Base-by-base conservation (phyloP, 2,797 vertebrate species). In the Spinus olivaceus region DNA sequence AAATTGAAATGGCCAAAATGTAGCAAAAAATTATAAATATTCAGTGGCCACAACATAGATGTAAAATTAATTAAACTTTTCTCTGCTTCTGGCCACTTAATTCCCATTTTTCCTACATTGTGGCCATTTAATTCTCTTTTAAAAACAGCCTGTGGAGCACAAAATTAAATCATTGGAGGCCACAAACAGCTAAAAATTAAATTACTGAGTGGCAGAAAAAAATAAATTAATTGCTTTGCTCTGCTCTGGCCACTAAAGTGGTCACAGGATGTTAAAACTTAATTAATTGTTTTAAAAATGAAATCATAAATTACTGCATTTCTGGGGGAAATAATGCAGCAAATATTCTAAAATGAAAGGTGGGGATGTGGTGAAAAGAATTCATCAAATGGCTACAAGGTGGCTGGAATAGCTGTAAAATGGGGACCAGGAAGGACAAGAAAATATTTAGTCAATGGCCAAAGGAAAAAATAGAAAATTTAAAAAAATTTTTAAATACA, bases 351-450 rank as follows among this genome's bases (percentile, higher is more conserved):
- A 47, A 61, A 35, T 53, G 21, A 35, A 27, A 27, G 8, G 24
- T 7, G 14, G 14, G 14, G 46, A 39, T 21, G 4, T 4, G 6
- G 28, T 3, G 37, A 37, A 71, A 57, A n/a, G 10, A 33, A 39
- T 39, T 51, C 17, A 59, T 60, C 32, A 33, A 33, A 57, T 18
- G 32, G 13, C 22, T 20, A 4, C 32, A 42, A 0, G 0, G 6
- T 17, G 28, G 44, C 11, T 19, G 53, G 44, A 56, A 35, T 9
- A 8, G 42, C 20, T 41, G 24, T 4, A 9, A 49, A 33, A 21
- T 17, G 13, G 16, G 30, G 17, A 25, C 0, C 0, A 28, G 3
- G 51, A 2, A 32, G 11, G 6, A 4, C 8, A 50, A 67, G 8
- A 49, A 50, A 25, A 56, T 24, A 59, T 27, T 37, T 18, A 49